Conservation (phyloP, 1,140 invertebrate genomes). For the Panagrolaimus sp. region DNA sequence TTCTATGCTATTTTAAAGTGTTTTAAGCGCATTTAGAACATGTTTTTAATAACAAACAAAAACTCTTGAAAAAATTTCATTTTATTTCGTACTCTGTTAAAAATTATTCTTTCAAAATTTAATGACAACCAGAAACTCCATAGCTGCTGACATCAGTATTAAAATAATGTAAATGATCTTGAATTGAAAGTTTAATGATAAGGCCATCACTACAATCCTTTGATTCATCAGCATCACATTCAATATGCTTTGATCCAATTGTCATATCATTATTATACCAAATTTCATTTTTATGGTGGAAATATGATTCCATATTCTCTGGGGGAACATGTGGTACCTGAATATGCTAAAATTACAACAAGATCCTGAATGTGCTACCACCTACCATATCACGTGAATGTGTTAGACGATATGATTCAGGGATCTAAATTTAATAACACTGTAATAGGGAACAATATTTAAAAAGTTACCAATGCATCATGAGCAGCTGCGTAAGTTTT, state of each 20-base stretch:
- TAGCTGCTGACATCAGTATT: slow-evolving; percentile 18
- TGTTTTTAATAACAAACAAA: too few relatives aligned
- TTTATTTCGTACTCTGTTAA: not conserved
- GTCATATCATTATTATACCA: slow-evolving; percentile 44
- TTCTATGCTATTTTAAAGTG: too few relatives aligned
- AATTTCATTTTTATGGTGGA: slow-evolving; percentile 37
- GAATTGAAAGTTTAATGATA: slow-evolving; percentile 15
- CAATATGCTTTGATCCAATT: slow-evolving; percentile 12
- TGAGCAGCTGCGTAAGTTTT: slow-evolving; percentile 30
- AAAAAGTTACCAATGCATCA: slow-evolving; percentile 22
- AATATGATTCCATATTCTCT: slow-evolving; percentile 35
- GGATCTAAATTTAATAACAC: not conserved
- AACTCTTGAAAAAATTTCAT: too few relatives aligned
- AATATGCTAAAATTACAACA: too few relatives aligned
- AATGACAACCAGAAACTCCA: slow-evolving; percentile 20
- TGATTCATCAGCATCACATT: slow-evolving; percentile 18
- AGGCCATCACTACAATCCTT: slow-evolving; percentile 22
- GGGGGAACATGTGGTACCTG: slow-evolving; percentile 45
- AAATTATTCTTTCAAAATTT: not conserved
- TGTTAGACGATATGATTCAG: slow-evolving; percentile 4
- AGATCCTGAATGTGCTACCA: too few relatives aligned
- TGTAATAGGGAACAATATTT: not conserved
- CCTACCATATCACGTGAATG: slow-evolving; percentile 10
- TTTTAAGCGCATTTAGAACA: too few relatives aligned
- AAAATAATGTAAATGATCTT: slow-evolving; percentile 30